Evolutionary conservation across 2,113 vertebrate species (phyloP).

Genomic region (Brachirus orientalis): DNA sequence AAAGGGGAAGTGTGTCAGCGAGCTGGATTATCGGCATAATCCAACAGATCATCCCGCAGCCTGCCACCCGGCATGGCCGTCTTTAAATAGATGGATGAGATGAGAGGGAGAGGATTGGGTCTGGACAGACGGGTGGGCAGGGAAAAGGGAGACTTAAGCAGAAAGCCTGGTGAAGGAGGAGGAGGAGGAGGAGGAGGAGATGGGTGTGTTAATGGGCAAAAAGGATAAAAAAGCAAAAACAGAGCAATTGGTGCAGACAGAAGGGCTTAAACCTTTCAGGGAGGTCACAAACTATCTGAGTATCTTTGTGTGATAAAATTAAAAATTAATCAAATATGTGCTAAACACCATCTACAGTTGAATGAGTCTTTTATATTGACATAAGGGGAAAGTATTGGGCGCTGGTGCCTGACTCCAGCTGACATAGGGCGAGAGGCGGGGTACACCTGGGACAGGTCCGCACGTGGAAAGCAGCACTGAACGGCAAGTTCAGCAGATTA

Average conservation of each 20-base stretch:
- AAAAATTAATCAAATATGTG: background rate
- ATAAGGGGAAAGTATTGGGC: too few relatives aligned
- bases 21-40: conserved; percentile 81
- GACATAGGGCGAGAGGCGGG: too few relatives aligned
- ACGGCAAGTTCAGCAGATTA: too few relatives aligned
- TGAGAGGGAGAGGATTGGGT: conserved; percentile 59
- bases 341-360: background rate
- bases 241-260: conserved; percentile 16
- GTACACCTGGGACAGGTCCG: too few relatives aligned
- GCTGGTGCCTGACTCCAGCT: too few relatives aligned
- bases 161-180: background rate
- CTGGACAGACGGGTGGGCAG: conserved; percentile 20
- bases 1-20: conserved; percentile 69
- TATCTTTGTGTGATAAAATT: conserved; percentile 4
- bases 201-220: conserved; percentile 21
- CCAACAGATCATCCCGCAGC: conserved; percentile 76
- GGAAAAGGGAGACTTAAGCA: conserved; percentile 21
- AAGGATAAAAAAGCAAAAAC: conserved; percentile 24
- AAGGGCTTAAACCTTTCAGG: conserved; percentile 18
- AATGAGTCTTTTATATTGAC: background rate
- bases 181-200: background rate
- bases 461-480: too few relatives aligned
- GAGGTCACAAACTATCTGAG: conserved; percentile 17
- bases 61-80: conserved; percentile 63
- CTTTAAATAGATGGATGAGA: conserved; percentile 77